These are phyloP conservation scores for Pachypeltis micranthus DNA, from an alignment of 1,140 invertebrate species.

Conservation along the genomic window DNA sequence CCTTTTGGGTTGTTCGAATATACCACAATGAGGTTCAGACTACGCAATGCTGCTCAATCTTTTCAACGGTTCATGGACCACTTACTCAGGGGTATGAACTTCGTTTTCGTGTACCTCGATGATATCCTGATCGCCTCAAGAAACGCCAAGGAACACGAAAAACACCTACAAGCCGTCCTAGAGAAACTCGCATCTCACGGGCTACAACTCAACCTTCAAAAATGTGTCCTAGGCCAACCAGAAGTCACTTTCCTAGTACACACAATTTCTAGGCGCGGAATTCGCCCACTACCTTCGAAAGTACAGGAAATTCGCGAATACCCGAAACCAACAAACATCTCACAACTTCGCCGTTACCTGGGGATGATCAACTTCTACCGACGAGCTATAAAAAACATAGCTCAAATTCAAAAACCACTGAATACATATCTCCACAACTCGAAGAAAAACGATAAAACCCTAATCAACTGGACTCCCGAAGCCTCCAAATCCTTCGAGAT, in stretches of 20 bases:
- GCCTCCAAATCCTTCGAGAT: conserved; percentile 23
- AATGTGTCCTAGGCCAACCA: conserved; percentile 8
- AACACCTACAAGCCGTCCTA: conserved; percentile 25
- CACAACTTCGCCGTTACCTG: conserved; percentile 23
- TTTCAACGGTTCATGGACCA: conserved; percentile 19
- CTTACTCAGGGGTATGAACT: not conserved
- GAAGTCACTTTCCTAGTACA: conserved; percentile 28
- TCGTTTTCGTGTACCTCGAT: conserved; percentile 27
- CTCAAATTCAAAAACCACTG: conserved; percentile 12
- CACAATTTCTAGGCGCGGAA: conserved; percentile 29
- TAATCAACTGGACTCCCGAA: conserved; percentile 30
- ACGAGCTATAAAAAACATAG: conserved; percentile 20
- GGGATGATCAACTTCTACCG: conserved; percentile 26
- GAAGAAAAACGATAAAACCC: conserved; percentile 22
- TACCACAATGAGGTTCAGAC: conserved; percentile 15
- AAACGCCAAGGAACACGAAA: conserved; percentile 20
- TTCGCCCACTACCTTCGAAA: conserved; percentile 26
- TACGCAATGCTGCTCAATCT: conserved; percentile 15
- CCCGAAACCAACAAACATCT: conserved; percentile 11
- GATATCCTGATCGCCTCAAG: conserved; percentile 26
- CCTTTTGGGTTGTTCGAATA: conserved; percentile 21
- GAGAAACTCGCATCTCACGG: conserved; percentile 1
- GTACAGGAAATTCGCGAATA: conserved; percentile 25
- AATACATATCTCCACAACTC: not conserved
- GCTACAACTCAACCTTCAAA: conserved; percentile 23